phyloP scores from a whole-genome alignment of 1,140 invertebrate genomes.

The Phenacoccus solenopsis region DNA sequence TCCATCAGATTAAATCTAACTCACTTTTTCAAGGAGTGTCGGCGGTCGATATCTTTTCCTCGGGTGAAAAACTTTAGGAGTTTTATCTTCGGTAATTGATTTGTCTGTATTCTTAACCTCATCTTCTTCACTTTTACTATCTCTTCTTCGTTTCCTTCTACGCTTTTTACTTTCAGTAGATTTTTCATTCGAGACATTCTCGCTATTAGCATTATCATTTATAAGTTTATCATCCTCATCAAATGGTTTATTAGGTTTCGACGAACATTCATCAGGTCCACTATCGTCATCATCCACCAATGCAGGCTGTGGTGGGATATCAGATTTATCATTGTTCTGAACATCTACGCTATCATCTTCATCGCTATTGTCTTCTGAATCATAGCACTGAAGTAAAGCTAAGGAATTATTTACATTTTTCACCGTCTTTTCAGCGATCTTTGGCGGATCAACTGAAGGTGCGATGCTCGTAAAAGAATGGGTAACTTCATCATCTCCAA shows the following conservation, averaged over 20 bases:
- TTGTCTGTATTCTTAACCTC: neutral
- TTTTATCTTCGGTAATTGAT: neutral
- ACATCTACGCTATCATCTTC: neutral
- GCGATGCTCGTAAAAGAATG: too few relatives aligned
- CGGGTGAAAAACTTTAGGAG: neutral
- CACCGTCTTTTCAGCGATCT: too few relatives aligned
- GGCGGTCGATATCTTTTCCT: neutral
- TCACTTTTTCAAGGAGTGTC: constrained; percentile 22
- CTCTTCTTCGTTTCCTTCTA: neutral
- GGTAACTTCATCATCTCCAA: too few relatives aligned
- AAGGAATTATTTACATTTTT: too few relatives aligned
- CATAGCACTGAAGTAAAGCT: neutral
- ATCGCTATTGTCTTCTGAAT: neutral
- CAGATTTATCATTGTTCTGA: neutral
- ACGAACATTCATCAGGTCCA: constrained; percentile 5
- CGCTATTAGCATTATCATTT: too few relatives aligned
- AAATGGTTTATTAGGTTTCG: neutral
- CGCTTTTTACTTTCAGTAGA: constrained; percentile 1
- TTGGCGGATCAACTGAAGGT: too few relatives aligned
- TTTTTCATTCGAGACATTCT: too few relatives aligned
- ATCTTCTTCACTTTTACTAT: neutral
- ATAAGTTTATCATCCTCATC: neutral
- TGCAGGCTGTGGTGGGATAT: too few relatives aligned
- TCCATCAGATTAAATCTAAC: neutral
- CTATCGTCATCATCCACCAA: neutral